Percentiles rank a stretch among this genome's conserved stretches.
These are phyloP conservation scores for Synchiropus splendidus DNA, from an alignment of 2,113 vertebrate genomes.

Conservation along the genomic window DNA sequence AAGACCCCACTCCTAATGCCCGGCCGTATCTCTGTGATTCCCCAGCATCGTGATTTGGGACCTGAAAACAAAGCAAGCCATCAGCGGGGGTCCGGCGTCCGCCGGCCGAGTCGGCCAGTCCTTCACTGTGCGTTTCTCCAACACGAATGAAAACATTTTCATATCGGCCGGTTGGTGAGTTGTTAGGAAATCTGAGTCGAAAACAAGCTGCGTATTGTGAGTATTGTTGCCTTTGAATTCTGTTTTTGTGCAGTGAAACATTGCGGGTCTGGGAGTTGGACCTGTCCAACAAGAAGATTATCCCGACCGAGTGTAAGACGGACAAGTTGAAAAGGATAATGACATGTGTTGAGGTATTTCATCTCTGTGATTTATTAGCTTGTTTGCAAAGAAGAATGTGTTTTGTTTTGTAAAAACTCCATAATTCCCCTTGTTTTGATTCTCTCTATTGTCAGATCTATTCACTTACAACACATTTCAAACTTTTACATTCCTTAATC, in stretches of 20 bases:
- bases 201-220: not conserved
- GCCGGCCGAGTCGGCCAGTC: slow-evolving; percentile 61
- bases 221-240: too few relatives aligned
- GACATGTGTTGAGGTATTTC: slow-evolving; percentile 63
- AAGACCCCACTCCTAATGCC: too few relatives aligned
- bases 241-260: slow-evolving; percentile 59
- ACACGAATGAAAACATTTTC: slow-evolving; percentile 70
- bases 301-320: slow-evolving; percentile 68
- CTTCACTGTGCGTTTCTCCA: slow-evolving; percentile 62
- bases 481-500: too few relatives aligned
- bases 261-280: slow-evolving; percentile 81
- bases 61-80: slow-evolving; percentile 65
- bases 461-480: too few relatives aligned
- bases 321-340: slow-evolving; percentile 71
- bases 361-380: not conserved
- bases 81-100: slow-evolving; percentile 76
- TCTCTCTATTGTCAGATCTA: too few relatives aligned
- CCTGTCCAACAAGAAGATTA: slow-evolving; percentile 71
- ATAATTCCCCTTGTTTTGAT: too few relatives aligned
- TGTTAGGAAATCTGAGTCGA: too few relatives aligned
- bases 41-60: slow-evolving; percentile 81
- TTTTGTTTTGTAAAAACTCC: slow-evolving; percentile 2
- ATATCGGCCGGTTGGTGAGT: slow-evolving; percentile 80
- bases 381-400: not conserved
- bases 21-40: slow-evolving; percentile 11